Conservation (phyloP, 2,888 invertebrate genomes). For the Andrena marginata region DNA sequence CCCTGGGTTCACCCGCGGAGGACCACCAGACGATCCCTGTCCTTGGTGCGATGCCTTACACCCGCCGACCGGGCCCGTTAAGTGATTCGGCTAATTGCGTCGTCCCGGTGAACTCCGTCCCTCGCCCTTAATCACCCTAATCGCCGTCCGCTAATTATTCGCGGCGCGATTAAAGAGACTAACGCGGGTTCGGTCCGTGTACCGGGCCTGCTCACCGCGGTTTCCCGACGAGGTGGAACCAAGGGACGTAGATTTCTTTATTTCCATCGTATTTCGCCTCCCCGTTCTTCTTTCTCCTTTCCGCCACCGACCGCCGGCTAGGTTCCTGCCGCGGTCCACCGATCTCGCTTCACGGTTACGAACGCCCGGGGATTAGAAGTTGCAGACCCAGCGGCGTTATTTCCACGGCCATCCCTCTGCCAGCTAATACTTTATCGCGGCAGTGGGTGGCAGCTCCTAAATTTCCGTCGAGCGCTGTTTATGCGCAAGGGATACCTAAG, state of each 20-base stretch:
- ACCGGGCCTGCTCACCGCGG: slow-evolving; percentile 51
- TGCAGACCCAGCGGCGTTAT: neutral
- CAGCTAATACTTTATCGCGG: neutral
- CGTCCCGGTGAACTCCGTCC: slow-evolving; percentile 68
- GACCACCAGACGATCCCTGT: slow-evolving; percentile 46
- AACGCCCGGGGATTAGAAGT: slow-evolving; percentile 19
- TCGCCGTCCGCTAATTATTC: slow-evolving; percentile 81
- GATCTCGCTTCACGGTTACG: neutral
- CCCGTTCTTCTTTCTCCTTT: slow-evolving; percentile 23
- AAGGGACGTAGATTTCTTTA: slow-evolving; percentile 68
- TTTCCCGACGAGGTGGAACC: slow-evolving; percentile 54
- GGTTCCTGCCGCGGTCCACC: neutral
- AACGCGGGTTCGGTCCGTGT: slow-evolving; percentile 65
- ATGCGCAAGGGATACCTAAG: neutral
- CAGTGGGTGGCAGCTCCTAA: neutral
- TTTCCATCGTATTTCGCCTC: slow-evolving; percentile 58
- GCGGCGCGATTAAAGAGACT: slow-evolving; percentile 80
- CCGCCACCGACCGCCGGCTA: slow-evolving; percentile 8
- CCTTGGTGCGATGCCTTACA: slow-evolving; percentile 54
- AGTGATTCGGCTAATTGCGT: slow-evolving; percentile 82
- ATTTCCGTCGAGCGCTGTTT: neutral
- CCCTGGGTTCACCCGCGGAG: slow-evolving; percentile 3
- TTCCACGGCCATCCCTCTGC: neutral
- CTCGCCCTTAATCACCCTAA: slow-evolving; percentile 79
- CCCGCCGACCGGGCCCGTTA: slow-evolving; percentile 69